Evolutionary conservation across 2,797 vertebrate species (phyloP), one percentile per base, ranked within the genome.

Genomic region (Esox lucius): DNA sequence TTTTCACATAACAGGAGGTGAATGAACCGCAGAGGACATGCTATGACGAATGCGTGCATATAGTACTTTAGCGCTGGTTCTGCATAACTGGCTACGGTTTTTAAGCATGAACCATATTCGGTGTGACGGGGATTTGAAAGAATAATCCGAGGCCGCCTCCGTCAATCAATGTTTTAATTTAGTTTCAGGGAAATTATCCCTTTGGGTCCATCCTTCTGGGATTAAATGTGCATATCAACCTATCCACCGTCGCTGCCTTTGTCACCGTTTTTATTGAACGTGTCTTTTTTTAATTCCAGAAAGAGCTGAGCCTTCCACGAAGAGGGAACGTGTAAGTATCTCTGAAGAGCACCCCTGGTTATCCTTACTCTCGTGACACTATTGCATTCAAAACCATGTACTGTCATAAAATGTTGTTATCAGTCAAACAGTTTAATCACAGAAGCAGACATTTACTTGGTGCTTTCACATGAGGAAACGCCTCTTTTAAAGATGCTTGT

Each of bases 251-350:
- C 24, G 61, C 8, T 17, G 22, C 9, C 22, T 12, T 61, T 61
- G 56, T 59, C 53, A 12, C 53, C n/a, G 19, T 59, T n/a, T 22
- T 59, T n/a, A 48, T 24, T 33, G 28, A 28, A 12, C 8, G 17
- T 46, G 4, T 62, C 31, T 83, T 19, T 86, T 86, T 79, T 89
- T 70, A 65, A 19, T 87, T 88, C 4, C 73, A 94, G 93, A 94
- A 94, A 83, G 93, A 94, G 80, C 82, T 93, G 85, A 93, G 92
- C 84, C 92, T 94, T 84, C 92, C 93, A 78, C 91, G 93, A 48
- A 88, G 92, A 79, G 91, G 92, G 85, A 94, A 92, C 77, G 73
- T 93, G 93, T 93, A 86, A 93, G 93, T 94, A 90, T 74, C 28
- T 15, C 62, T 17, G 4, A 26, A 65, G 62, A 65, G 12, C 24